Conservation (phyloP, 1,140 invertebrate genomes). For the Magallana ariakensis region DNA sequence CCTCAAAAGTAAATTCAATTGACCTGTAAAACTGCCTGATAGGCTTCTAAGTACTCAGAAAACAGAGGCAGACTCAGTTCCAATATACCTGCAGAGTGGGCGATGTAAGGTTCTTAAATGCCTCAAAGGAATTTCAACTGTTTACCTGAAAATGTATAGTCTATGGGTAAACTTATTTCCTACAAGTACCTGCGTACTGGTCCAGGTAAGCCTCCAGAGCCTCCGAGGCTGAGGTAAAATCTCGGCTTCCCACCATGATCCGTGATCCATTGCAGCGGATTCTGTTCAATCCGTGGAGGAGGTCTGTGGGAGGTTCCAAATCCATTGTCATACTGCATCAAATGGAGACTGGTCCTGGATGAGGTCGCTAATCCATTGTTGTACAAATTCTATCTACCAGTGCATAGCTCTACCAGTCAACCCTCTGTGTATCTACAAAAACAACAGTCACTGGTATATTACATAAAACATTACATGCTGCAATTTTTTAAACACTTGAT, state of each 20-base stretch:
- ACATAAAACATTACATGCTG: no score
- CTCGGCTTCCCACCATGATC: slow-evolving; percentile 60
- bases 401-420: background rate
- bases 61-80: no score
- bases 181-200: slow-evolving; percentile 54
- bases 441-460: no score
- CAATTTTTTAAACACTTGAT: no score
- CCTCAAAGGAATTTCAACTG: no score
- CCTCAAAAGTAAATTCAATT: no score
- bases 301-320: slow-evolving; percentile 30
- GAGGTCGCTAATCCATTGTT: background rate
- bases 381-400: background rate
- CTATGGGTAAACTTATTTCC: no score
- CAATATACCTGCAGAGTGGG: no score
- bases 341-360: background rate
- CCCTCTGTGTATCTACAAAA: background rate
- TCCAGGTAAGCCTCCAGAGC: slow-evolving; percentile 68
- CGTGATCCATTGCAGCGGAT: slow-evolving; percentile 60
- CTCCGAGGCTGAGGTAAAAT: slow-evolving; percentile 68
- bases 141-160: no score
- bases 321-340: slow-evolving; percentile 29
- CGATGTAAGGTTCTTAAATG: no score
- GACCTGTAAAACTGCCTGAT: no score
- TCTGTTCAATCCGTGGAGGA: slow-evolving; percentile 37
- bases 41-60: no score